Conservation (phyloP, 2,888 invertebrate species). For the Drosophila percnosoma region DNA sequence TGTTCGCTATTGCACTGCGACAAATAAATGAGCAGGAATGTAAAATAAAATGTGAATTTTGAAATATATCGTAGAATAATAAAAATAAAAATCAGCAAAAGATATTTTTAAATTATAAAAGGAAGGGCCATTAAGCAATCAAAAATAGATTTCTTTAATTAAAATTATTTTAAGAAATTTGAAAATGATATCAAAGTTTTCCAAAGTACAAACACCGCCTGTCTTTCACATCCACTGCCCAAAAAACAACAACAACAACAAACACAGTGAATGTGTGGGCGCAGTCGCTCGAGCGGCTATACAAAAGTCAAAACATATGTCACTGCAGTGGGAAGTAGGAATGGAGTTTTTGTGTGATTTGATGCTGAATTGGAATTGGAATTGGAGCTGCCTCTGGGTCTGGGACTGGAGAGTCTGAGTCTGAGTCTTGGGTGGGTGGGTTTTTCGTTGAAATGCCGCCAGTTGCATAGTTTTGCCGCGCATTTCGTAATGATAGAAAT, state of each 20-base stretch:
- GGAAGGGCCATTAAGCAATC: not conserved
- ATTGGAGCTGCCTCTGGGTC: conserved; percentile 16
- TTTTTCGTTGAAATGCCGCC: conserved; percentile 19
- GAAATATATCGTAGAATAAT: not conserved
- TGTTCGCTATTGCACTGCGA: conserved; percentile 38
- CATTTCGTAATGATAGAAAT: conserved; percentile 73
- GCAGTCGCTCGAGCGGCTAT: conserved; percentile 33
- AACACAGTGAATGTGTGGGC: conserved; percentile 58
- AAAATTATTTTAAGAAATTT: not conserved
- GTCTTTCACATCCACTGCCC: conserved; percentile 27
- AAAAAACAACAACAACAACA: not conserved
- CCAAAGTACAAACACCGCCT: conserved; percentile 30
- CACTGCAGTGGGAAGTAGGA: conserved; percentile 52
- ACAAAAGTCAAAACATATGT: conserved; percentile 66
- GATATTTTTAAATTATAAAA: not conserved
- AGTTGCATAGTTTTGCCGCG: conserved; percentile 43
- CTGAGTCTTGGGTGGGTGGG: conserved; percentile 57
- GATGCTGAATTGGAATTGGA: conserved; percentile 1
- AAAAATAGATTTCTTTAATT: not conserved
- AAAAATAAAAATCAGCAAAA: not conserved
- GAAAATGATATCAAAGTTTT: not conserved
- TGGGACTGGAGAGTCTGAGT: conserved; percentile 22
- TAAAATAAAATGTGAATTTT: not conserved
- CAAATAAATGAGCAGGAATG: not conserved
- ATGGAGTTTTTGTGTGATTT: conserved; percentile 13